Evolutionary conservation across 2,888 invertebrate genomes (phyloP), one percentile per base, ranked within the genome.

Genomic region (Tortrix viridana): DNA sequence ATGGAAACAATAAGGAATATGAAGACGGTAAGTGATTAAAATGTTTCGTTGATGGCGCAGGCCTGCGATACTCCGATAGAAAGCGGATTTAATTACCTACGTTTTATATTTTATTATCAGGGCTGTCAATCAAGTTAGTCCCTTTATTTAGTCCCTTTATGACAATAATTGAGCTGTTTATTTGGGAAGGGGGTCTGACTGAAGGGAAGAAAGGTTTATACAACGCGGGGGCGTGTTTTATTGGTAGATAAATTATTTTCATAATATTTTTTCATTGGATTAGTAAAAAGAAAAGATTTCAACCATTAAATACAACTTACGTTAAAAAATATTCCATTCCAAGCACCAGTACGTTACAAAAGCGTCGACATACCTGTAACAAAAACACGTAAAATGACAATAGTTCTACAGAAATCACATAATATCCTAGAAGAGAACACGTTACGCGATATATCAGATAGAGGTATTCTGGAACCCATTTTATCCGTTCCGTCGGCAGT

Each of bases 281-380:
- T 1, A 12, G 37, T 26, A 37, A 12, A 3, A n/a, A n/a, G n/a
- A 12, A 37, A 37, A 0, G 4, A 0, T n/a, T 38, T 38, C 3
- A n/a, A 12, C 7, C 37, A 2, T n/a, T 2, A 38, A 22, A 5
- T 2, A 47, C 14, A 22, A 22, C 23, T 26, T 48, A 48, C 23
- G 23, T 16, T 48, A n/a, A 48, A 23, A 7, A 4, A 23, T 9
- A 4, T 32, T 32, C 49, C 19, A 19, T 12, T n/a, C 23, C 5
- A 7, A 18, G n/a, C n/a, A n/a, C 9, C 23, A 44, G 4, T 44
- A 19, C 12, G 32, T 3, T 9, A 18, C 2, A 19, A 44, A 18
- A 19, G 32, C 5, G 32, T 14, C 6, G 22, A 56, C 62, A 19
- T 62, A 62, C 62, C 62, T 62, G 62, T 14, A 62, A 62, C 43